Evolutionary conservation across 2,797 vertebrate species (phyloP), one percentile per base, ranked within the genome.

Genomic region (Bradypus variegatus): DNA sequence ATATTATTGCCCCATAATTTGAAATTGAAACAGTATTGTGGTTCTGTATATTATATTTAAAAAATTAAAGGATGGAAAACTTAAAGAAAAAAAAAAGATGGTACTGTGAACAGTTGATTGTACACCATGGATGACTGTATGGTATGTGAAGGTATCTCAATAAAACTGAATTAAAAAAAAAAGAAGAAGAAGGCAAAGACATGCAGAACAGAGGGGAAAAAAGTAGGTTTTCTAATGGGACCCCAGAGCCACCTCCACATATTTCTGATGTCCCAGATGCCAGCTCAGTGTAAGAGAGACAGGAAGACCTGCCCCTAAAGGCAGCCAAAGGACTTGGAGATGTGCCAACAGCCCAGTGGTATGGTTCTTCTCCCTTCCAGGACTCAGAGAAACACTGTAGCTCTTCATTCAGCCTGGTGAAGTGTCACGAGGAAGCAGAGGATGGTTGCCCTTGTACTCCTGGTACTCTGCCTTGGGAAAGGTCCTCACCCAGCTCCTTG

Each of bases 111-210:
- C n/a, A n/a, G n/a, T n/a, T n/a, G n/a, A n/a, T n/a, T n/a, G n/a
- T n/a, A n/a, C n/a, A n/a, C n/a, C n/a, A n/a, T n/a, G n/a, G n/a
- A n/a, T n/a, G n/a, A n/a, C n/a, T n/a, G n/a, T n/a, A n/a, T n/a
- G n/a, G n/a, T n/a, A n/a, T n/a, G n/a, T n/a, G 41, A 45, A 45
- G 98, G 95, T 98, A 97, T 1, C 96, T 98, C n/a, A n/a, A n/a
- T n/a, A n/a, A n/a, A n/a, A n/a, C n/a, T n/a, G n/a, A n/a, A n/a
- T n/a, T n/a, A n/a, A n/a, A n/a, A n/a, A n/a, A n/a, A n/a, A n/a
- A n/a, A n/a, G 1, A 97, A 94, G 93, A 98, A 97, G 91, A 96
- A 96, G 33, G 97, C 97, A 27, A 97, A 94, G 67, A 95, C 95
- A 67, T 94, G 93, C 29, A 73, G 93, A 33, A 96, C 97, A 18